Conservation (phyloP, 1,140 invertebrate species). For the Nephila pilipes region DNA sequence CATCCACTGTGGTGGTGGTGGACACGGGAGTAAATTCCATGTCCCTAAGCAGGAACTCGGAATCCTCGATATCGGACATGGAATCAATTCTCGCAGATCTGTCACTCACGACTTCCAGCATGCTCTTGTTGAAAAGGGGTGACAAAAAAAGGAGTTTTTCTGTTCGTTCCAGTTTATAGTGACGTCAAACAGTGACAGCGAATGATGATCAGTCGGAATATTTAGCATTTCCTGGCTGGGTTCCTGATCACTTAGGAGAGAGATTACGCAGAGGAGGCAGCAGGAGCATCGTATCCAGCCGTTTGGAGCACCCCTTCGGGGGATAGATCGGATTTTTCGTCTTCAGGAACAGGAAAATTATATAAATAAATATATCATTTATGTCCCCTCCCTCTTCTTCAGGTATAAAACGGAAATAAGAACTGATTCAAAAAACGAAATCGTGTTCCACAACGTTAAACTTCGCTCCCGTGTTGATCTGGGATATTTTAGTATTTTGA, state of each 20-base stretch:
- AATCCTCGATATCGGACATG: constrained; percentile 57
- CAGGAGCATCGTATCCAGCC: background rate
- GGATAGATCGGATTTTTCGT: background rate
- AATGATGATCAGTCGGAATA: constrained; percentile 48
- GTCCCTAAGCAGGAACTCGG: constrained; percentile 52
- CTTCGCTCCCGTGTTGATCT: background rate
- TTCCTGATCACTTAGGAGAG: constrained; percentile 20
- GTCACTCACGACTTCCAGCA: constrained; percentile 53
- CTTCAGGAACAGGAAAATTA: background rate
- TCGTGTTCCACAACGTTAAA: background rate
- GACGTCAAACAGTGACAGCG: constrained; percentile 51
- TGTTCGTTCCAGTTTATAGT: constrained; percentile 61
- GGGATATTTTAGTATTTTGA: background rate
- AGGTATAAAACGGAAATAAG: constrained; percentile 57
- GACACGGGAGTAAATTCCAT: constrained; percentile 65
- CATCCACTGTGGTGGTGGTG: background rate
- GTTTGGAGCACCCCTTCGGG: too few relatives aligned
- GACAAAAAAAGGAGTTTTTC: constrained; percentile 30
- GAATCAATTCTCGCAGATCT: constrained; percentile 9
- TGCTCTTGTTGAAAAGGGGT: constrained; percentile 43
- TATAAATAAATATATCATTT: constrained; percentile 58
- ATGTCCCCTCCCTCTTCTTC: background rate
- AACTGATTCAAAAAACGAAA: background rate
- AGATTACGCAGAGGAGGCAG: background rate
- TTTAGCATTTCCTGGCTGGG: constrained; percentile 42